Evolutionary conservation across 2,888 invertebrate species (phyloP).

Genomic region (Spisula subtruncata): DNA sequence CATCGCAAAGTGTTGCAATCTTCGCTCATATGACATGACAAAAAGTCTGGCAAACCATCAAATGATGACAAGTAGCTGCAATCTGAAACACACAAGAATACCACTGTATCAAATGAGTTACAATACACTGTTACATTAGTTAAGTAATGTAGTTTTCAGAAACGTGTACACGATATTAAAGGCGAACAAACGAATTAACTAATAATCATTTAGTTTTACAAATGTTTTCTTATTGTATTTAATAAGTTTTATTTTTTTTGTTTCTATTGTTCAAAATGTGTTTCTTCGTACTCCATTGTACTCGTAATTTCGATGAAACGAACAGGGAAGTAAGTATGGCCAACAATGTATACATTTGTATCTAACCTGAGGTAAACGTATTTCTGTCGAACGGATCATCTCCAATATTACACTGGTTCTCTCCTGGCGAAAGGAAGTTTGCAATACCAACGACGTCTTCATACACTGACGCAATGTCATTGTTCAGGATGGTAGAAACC

Average conservation of each 20-base stretch:
- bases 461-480: neutral
- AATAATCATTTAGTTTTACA: too few species aligned
- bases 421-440: neutral
- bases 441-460: neutral
- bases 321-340: neutral
- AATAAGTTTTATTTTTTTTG: too few species aligned
- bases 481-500: neutral
- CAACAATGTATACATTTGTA: too few species aligned
- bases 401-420: neutral
- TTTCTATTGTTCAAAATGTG: too few species aligned
- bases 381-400: neutral
- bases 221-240: too few species aligned
- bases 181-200: too few species aligned
- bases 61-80: neutral
- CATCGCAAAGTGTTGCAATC: conserved; percentile 64
- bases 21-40: conserved; percentile 58
- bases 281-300: too few species aligned
- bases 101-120: too few species aligned
- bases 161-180: too few species aligned
- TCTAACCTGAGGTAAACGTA: neutral
- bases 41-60: neutral
- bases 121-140: too few species aligned
- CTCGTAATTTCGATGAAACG: neutral
- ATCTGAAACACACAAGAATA: neutral
- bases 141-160: too few species aligned